Evolutionary conservation across 1,140 invertebrate species (phyloP), one percentile per base, ranked within the genome.

Genomic region (Muscidifurax raptorellus): DNA sequence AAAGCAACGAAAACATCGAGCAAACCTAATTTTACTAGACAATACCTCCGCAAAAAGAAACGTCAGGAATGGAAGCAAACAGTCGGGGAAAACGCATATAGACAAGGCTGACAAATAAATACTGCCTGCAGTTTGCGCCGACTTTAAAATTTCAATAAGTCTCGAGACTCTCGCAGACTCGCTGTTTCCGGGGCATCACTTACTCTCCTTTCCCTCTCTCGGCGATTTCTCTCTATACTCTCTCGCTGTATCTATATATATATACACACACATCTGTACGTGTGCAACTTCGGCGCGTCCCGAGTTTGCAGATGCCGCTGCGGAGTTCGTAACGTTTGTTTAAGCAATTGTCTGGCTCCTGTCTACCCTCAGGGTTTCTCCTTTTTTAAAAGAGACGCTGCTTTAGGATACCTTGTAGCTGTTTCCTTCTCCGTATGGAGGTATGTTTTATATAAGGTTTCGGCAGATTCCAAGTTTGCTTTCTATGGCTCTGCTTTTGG

Each of bases 121-220:
- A 74, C 5, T 47, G 36, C 25, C 27, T 3, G 36, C 10, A 12
- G 36, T 28, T 69, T 25, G 3, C 44, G 28, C 25, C 40, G 69
- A 47, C 36, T 85, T 81, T 28, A 80, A 77, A 81, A 85, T 81
- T 85, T 77, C 79, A 85, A 75, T 84, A 75, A 80, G 77, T 80
- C 36, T 80, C 22, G 59, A 47, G 72, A 13, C 10, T 40, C 44
- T 47, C 44, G 44, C 44, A 47, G 15, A 52, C 47, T 52, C 47
- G 47, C 47, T 18, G 47, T 52, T 40, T 59, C 52, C 52, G 67
- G 52, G 40, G 28, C 72, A 74, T 74, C n/a, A 22, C 40, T 78
- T 64, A 36, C 76, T 78, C 18, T 64, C 32, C 22, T 52, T 15
- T 64, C 27, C 22, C 27, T 75, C 32, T 44, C 36, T 75, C 18